Conservation (phyloP, 2,113 vertebrate species). For the Scomber colias region DNA sequence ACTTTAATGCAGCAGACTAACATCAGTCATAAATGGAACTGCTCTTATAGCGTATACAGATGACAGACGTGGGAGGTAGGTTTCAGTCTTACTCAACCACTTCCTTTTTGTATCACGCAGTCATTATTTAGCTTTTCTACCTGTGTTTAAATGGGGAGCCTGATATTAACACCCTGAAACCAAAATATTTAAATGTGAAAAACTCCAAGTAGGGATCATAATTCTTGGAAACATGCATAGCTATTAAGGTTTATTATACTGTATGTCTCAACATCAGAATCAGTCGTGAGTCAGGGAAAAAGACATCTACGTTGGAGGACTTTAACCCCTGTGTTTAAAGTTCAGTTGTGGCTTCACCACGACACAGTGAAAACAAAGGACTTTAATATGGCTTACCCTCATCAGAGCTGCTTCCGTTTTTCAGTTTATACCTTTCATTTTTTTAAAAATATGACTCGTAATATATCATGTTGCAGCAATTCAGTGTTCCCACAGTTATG, state of each 20-base stretch:
- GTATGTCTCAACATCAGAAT: background rate
- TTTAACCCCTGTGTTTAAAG: conserved; percentile 17
- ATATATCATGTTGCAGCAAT: too few relatives aligned
- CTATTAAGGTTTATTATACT: too few relatives aligned
- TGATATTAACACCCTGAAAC: background rate
- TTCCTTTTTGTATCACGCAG: background rate
- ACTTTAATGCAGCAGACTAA: background rate
- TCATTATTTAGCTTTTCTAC: background rate
- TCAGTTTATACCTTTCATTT: background rate
- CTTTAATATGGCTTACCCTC: background rate
- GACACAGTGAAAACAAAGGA: background rate
- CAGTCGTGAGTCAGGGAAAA: background rate
- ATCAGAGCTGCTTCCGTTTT: background rate
- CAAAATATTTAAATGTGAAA: background rate
- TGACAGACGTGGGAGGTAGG: background rate
- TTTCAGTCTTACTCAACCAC: background rate
- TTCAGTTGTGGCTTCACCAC: background rate
- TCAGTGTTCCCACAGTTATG: too few relatives aligned
- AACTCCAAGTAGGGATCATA: too few relatives aligned
- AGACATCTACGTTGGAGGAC: background rate
- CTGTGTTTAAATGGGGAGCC: too few relatives aligned
- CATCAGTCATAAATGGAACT: background rate
- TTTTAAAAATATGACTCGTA: background rate
- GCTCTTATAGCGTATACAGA: background rate
- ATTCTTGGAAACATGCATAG: too few relatives aligned